Evolutionary conservation across 1,140 invertebrate genomes (phyloP).

Genomic region (Tetragnatha versicolor): DNA sequence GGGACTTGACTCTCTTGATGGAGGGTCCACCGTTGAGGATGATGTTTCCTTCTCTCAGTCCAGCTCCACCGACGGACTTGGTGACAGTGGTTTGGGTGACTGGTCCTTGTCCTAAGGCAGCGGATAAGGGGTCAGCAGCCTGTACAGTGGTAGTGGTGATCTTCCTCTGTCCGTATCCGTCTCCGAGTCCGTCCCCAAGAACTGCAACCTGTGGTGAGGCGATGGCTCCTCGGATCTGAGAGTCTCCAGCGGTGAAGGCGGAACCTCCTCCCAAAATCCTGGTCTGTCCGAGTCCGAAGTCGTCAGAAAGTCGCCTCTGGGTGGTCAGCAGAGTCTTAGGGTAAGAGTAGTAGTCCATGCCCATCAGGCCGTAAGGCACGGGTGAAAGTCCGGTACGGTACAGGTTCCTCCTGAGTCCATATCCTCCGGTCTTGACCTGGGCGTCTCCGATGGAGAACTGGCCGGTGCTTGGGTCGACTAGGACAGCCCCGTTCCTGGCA

Average conservation of each 20-base stretch:
- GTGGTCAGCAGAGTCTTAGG: constrained; percentile 12
- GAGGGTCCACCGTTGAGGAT: constrained; percentile 17
- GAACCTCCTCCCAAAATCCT: constrained; percentile 26
- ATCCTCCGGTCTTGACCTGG: constrained; percentile 15
- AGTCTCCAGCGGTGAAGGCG: constrained; percentile 32
- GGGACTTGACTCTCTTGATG: constrained; percentile 8
- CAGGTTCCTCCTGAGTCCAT: constrained; percentile 4
- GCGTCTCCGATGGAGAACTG: constrained; percentile 33
- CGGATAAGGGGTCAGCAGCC: neutral
- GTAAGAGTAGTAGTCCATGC: constrained; percentile 48
- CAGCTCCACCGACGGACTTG: constrained; percentile 3
- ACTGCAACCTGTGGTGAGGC: constrained; percentile 16
- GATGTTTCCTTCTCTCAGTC: constrained; percentile 37
- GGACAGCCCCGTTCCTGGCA: constrained; percentile 8
- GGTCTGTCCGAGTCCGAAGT: constrained; percentile 22
- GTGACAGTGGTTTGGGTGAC: constrained; percentile 21
- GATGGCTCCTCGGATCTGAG: constrained; percentile 17
- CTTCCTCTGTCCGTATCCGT: constrained; percentile 18
- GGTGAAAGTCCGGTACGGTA: constrained; percentile 39
- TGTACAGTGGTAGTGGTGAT: constrained; percentile 11
- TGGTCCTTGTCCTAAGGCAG: neutral
- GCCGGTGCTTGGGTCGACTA: neutral
- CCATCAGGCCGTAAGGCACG: constrained; percentile 37
- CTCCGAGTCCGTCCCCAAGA: constrained; percentile 10
- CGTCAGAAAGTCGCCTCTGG: neutral